These are phyloP conservation scores for Drosophila paulistorum DNA, from an alignment of 1,140 invertebrate species.

Conservation along the genomic window DNA sequence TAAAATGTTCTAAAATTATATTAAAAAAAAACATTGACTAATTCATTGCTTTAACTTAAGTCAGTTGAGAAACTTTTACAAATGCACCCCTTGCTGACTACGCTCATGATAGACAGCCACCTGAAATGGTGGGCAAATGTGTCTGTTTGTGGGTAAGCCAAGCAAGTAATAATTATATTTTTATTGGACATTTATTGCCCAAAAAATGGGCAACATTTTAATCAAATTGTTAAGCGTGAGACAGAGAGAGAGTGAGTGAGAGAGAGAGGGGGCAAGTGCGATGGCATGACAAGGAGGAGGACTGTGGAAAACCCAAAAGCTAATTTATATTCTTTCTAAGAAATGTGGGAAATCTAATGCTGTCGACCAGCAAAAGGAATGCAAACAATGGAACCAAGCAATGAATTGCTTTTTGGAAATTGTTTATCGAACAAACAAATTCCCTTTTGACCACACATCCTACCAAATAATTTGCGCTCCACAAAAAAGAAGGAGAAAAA, in stretches of 20 bases:
- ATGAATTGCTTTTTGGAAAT: slow-evolving; percentile 48
- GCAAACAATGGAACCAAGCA: slow-evolving; percentile 33
- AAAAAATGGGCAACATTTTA: slow-evolving; percentile 70
- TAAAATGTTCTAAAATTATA: too few relatives aligned
- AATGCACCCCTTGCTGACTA: background rate
- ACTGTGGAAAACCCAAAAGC: slow-evolving; percentile 18
- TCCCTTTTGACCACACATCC: slow-evolving; percentile 11
- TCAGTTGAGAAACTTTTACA: too few relatives aligned
- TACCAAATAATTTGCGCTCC: slow-evolving; percentile 42
- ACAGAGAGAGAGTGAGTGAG: background rate
- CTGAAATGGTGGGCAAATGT: slow-evolving; percentile 36
- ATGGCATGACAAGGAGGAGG: background rate
- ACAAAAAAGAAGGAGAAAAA: slow-evolving; percentile 6
- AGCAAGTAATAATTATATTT: slow-evolving; percentile 80
- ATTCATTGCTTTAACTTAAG: too few relatives aligned
- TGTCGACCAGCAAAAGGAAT: slow-evolving; percentile 18
- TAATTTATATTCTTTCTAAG: slow-evolving; percentile 53
- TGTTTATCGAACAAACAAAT: slow-evolving; percentile 54
- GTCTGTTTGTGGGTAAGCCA: slow-evolving; percentile 41
- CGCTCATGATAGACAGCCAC: background rate
- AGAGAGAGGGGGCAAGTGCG: background rate
- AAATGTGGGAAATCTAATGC: slow-evolving; percentile 20
- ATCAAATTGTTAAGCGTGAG: slow-evolving; percentile 56
- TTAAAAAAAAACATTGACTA: too few relatives aligned
- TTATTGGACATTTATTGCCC: slow-evolving; percentile 82